Evolutionary conservation across 2,113 vertebrate genomes (phyloP), one percentile per base, ranked within the genome.

Genomic region (Brachypteracias leptosomus): DNA sequence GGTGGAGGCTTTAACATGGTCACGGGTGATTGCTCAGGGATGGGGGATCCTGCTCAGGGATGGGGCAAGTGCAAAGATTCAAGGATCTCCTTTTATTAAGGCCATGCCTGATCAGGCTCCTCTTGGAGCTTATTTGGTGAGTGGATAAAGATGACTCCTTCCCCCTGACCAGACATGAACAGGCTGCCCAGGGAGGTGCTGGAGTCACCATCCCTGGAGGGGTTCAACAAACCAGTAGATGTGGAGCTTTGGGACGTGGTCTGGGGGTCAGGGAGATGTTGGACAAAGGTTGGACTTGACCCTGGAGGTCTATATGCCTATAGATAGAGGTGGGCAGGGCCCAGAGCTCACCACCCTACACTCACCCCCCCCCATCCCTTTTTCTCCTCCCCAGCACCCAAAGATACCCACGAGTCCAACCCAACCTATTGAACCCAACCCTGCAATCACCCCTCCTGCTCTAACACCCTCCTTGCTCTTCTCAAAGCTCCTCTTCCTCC

Each of bases 1-100:
- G 85, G 5, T 0, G 1, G 26, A 31, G 17, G 26, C 7, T 54
- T 24, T 4, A 0, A 6, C 55, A 1, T 0, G 7, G 14, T 33
- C 55, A 2, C 0, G 2, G 54, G 0, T 2, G 15, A 4, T 14
- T 13, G 22, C 44, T 44, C 1, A 0, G 47, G 75, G 33, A 7
- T 20, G 33, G 57, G 26, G 9, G 8, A 38, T 4, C 44, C 46
- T 6, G 20, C 38, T 63, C 0, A 0, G 31, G 67, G 46, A 9
- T 0, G 4, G 75, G 21, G 0, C 0, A 8, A n/a, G 5, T 10
- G 9, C 0, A 1, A 46, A 44, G 49, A 0, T n/a, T 3, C 0
- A 0, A 17, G 49, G n/a, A 71, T 16, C n/a, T 81, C 5, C 47
- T 54, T 55, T 9, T 20, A 12, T n/a, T n/a, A 0, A 46, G 31